Evolutionary conservation across 2,113 vertebrate genomes (phyloP), one percentile per base, ranked within the genome.

Genomic region (Brevimyrus niger): DNA sequence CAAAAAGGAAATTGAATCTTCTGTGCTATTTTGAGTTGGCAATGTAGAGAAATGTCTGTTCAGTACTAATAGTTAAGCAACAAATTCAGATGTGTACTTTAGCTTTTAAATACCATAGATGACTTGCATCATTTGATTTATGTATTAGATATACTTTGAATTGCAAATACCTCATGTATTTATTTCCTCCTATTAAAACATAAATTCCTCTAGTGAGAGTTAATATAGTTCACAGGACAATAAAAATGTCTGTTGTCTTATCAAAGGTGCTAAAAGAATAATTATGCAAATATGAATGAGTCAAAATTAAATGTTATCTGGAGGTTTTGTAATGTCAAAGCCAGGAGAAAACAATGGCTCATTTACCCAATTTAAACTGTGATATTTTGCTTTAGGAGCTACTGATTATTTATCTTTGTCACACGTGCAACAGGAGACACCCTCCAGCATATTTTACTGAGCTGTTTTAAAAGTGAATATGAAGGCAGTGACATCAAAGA

Each of bases 301-400:
- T 80, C 73, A 38, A 80, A 80, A 80, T 80, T 80, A 80, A 80
- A 80, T 80, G 73, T 80, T 80, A 80, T 80, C 73, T 80, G 73
- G 35, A 42, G 35, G 35, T 31, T 5, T 38, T 15, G 13, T 76
- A 76, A 76, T 76, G 69, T 76, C 69, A 76, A 76, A 13, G 15
- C 13, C 69, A 76, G 69, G 69, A 38, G 69, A 76, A 76, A 35
- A 38, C 69, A 76, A 76, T 38, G 31, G 7, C 15, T 27, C 73
- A 35, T 80, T 80, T 80, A 35, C 4, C 35, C 31, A 35, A 42
- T 38, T 80, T 80, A 80, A 80, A 80, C 73, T 80, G 73, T 80
- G 73, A 80, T 80, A 80, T 80, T 80, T 80, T 17, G 35, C 15
- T 80, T 42, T 8, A 80, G 6, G 15, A 5, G n/a, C 31, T 42